phyloP scores from a whole-genome alignment of 2,113 vertebrate species.

The Seriola quinqueradiata region DNA sequence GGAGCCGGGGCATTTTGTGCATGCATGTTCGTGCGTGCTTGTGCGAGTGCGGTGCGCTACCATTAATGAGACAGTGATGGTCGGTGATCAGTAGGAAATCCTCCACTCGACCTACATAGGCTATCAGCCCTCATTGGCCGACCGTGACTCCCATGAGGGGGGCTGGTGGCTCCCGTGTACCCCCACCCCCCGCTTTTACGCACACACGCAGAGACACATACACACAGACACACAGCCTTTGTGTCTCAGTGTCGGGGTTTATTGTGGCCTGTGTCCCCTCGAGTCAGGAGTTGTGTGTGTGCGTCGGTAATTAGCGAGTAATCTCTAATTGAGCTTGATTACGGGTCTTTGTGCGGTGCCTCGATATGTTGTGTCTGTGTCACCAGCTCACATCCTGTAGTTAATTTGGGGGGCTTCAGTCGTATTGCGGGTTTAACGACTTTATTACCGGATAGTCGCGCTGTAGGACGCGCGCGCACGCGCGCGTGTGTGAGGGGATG shows the following conservation, averaged over 20 bases:
- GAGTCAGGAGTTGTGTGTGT: conserved; percentile 44
- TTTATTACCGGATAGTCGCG: conserved; percentile 55
- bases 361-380: conserved; percentile 68
- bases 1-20: neutral
- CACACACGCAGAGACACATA: conserved; percentile 24
- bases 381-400: conserved; percentile 70
- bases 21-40: neutral
- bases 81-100: conserved; percentile 74
- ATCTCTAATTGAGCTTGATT: conserved; percentile 82
- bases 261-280: conserved; percentile 57
- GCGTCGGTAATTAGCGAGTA: conserved; percentile 79
- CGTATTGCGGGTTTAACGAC: conserved; percentile 70
- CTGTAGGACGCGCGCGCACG: conserved; percentile 10
- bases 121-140: conserved; percentile 55
- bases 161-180: conserved; percentile 51
- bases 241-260: conserved; percentile 74
- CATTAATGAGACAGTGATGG: conserved; percentile 47
- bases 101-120: conserved; percentile 79
- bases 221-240: conserved; percentile 58
- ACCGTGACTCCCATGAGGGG: conserved; percentile 59
- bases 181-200: conserved; percentile 43
- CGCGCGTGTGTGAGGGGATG: neutral
- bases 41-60: conserved; percentile 9
- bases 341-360: conserved; percentile 56
- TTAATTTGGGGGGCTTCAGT: conserved; percentile 48